Evolutionary conservation across 2,113 vertebrate species (phyloP).

Genomic region (Promerops cafer): DNA sequence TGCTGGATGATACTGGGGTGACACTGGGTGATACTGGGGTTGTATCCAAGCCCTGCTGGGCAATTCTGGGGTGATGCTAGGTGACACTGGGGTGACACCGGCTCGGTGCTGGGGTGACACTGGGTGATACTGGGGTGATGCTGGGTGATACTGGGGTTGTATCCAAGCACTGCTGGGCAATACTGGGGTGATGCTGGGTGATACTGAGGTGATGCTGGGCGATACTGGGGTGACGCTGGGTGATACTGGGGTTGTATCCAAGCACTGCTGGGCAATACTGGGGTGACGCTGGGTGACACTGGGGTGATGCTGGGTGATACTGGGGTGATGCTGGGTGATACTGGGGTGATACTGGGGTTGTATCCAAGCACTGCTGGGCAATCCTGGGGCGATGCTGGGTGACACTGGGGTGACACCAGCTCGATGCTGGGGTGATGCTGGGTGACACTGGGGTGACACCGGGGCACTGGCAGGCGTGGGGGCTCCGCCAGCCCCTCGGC

Average conservation of each 20-base stretch:
- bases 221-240: background rate
- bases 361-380: no score
- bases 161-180: background rate
- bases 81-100: background rate
- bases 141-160: background rate
- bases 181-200: no score
- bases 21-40: no score
- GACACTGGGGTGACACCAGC: background rate
- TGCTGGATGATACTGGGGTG: no score
- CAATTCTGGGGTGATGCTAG: no score
- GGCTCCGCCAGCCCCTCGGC: background rate
- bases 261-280: rapidly evolving
- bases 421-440: background rate
- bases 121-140: background rate
- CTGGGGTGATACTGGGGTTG: no score
- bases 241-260: background rate
- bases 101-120: no score
- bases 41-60: no score
- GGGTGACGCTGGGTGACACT: rapidly evolving
- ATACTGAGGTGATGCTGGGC: background rate
- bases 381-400: background rate
- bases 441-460: background rate
- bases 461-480: rapidly evolving
- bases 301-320: rapidly evolving
- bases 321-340: background rate